Evolutionary conservation across 2,797 vertebrate genomes (phyloP), one percentile per base, ranked within the genome.

Genomic region (Helarctos malayanus): DNA sequence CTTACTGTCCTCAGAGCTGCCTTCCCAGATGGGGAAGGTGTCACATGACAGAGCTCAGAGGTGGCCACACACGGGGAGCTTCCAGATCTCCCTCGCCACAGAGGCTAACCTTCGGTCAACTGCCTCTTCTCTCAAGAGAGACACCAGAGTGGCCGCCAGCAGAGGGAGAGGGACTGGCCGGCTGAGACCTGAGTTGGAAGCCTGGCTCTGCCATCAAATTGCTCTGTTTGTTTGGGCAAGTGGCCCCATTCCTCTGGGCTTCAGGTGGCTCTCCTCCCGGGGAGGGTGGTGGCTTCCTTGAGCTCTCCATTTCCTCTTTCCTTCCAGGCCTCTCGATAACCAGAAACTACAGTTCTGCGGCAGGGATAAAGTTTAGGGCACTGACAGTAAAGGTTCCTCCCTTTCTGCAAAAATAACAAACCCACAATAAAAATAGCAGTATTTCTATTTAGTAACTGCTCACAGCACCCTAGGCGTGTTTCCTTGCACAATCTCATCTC

Each of bases 321-420:
- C 71, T 91, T 80, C 65, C 27, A 32, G 25, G 65, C 21, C 61
- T 75, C 61, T 49, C 68, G 6, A 32, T 69, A 80, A 71, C 47
- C 86, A 78, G 49, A 57, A 91, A 71, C 59, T 92, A 63, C 82
- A 91, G 61, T 27, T 49, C 32, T 63, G 29, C 16, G 11, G 47
- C 63, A 38, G 41, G 38, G 32, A 59, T 35, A 68, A 81, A 68
- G 12, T 29, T 41, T 13, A 25, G 21, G 35, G 52, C 49, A 25
- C 0, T 2, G 54, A 54, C 23, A 80, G 35, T 49, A 65, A 92
- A 83, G 27, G 0, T 54, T 78, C 49, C 75, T 63, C 61, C 32
- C 79, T 90, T 94, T 73, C 35, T 61, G 27, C n/a, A 76, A 88
- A 91, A 61, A 56, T 7, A 83, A 41, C 41, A 65, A 38, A 47